Base-by-base conservation (phyloP, 1,140 invertebrate species). In the Chionoecetes opilio region DNA sequence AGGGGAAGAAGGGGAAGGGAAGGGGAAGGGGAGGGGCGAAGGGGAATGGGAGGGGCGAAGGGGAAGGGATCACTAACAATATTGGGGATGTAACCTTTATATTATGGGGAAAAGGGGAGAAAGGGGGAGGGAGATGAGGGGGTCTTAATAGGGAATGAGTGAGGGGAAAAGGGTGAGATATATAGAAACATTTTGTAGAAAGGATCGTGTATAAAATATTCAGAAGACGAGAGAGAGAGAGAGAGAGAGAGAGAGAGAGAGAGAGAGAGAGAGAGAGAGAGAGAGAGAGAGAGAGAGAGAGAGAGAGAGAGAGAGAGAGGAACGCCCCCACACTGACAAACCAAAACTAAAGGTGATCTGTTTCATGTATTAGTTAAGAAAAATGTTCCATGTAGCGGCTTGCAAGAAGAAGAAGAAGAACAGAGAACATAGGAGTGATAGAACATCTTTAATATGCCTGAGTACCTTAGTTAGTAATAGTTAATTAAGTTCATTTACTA, bases 261-360 rank as follows among this genome's bases (percentile, higher is more conserved):
- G 53, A 21, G 9, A 26, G 21, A 26, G 53, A 26, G 53, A 63
- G 53, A 63, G 53, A 26, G 53, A 26, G 53, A 26, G 53, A 26
- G 53, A 63, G 53, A 63, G 9, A 26, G 85, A 87, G 85, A 87
- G 85, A 87, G 85, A 87, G 85, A 87, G 85, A 87, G 85, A 87
- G 85, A 87, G 85, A 87, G 85, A 87, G 85, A 87, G 85, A 87
- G 85, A 87, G 85, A 87, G 85, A 87, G 85, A 87, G 85, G 85
- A 87, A n/a, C 14, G 21, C n/a, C 5, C n/a, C 82, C 82, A 84
- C 82, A 84, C n/a, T 29, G 35, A 86, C 35, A 86, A 11, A 86
- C 14, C 35, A 86, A 11, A 86, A 35, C 85, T 38, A 75, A 75
- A 75, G 63, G 21, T n/a, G 63, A 75, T 75, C 63, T 17, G 9